Conservation (phyloP, 2,113 vertebrate genomes). For the Strix aluco region DNA sequence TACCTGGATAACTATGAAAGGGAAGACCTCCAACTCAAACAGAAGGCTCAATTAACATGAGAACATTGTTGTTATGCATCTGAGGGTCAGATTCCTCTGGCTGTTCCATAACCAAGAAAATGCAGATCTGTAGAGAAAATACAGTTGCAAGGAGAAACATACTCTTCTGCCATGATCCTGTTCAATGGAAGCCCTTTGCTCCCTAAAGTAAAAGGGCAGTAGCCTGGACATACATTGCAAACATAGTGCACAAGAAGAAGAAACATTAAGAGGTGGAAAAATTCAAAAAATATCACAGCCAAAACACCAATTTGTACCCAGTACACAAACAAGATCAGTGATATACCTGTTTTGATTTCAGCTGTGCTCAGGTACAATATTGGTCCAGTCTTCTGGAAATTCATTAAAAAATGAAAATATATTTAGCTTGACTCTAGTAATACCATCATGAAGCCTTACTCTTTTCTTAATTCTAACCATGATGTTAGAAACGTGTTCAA, state of each 20-base stretch:
- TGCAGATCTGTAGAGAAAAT: not conserved
- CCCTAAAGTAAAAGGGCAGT: not conserved
- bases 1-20: not conserved
- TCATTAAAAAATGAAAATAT: not conserved
- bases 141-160: fast-evolving
- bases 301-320: not conserved
- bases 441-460: not conserved
- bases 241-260: not conserved
- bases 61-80: not conserved
- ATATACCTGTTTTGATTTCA: not conserved
- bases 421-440: not conserved
- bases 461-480: not conserved
- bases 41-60: not conserved
- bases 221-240: not conserved
- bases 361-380: not conserved
- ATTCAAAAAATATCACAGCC: not conserved
- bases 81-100: not conserved
- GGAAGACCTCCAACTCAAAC: not conserved
- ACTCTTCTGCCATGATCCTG: not conserved
- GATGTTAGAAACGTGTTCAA: fast-evolving
- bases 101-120: not conserved
- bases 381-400: not conserved
- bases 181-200: not conserved
- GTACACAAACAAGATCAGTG: not conserved
- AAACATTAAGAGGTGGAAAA: not conserved